Percentiles rank a stretch among this genome's conserved stretches.
phyloP scores from a whole-genome alignment of 2,888 invertebrate species.

The Synanthedon tipuliformis region DNA sequence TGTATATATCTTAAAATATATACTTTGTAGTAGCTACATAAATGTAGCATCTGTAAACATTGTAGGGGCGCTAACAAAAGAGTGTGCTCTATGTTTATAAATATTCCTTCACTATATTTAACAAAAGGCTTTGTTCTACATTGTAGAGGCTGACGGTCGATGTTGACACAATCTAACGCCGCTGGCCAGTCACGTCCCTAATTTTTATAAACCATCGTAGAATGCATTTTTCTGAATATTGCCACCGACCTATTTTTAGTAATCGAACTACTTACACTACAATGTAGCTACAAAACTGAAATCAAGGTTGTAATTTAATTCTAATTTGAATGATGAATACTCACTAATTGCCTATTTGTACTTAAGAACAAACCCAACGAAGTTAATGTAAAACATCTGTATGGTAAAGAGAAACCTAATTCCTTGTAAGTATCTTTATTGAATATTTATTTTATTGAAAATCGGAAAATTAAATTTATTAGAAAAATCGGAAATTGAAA shows the following conservation, averaged over 20 bases:
- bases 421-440: too few species aligned
- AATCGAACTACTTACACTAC: background rate
- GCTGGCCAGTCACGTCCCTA: background rate
- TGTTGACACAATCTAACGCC: background rate
- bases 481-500: too few species aligned
- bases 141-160: background rate
- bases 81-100: background rate
- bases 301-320: too few species aligned
- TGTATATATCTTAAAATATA: too few species aligned
- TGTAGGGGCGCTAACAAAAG: background rate
- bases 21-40: too few species aligned
- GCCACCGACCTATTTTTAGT: background rate
- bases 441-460: too few species aligned
- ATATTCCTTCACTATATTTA: background rate
- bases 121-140: background rate
- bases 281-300: background rate
- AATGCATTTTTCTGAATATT: background rate
- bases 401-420: too few species aligned
- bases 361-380: too few species aligned
- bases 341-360: too few species aligned
- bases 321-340: too few species aligned
- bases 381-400: too few species aligned
- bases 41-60: background rate
- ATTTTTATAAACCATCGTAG: background rate
- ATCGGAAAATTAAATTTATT: too few species aligned